Evolutionary conservation across 23 tunicate genomes (phyloP), one percentile per base, ranked within the genome.

Genomic region (Styela plicata): DNA sequence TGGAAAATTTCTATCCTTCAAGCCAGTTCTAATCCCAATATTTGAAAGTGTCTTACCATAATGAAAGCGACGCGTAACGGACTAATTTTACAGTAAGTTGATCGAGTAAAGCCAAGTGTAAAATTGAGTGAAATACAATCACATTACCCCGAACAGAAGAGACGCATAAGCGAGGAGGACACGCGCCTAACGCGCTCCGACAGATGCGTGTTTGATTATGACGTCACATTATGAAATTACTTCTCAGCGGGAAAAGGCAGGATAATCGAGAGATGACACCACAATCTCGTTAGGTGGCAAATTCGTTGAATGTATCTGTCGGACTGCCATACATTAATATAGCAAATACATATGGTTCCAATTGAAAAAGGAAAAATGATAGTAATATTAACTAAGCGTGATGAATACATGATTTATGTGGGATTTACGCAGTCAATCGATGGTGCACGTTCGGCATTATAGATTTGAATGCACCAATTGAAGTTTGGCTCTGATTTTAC

Each of bases 201-300:
- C 71, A 67, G 71, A 67, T 67, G 71, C 71, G 71, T 67, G 71
- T 29, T 67, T 27, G 31, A 67, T 25, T 25, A 67, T 67, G 71
- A 67, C 71, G 71, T 67, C 71, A 67, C 71, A 67, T 67, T 67
- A 67, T 67, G 31, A 67, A 67, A 67, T 67, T 67, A 67, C 24
- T 29, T 25, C 71, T 27, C 71, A 67, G 71, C 71, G 71, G 71
- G 71, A 25, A 29, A 29, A 67, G 2, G 24, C n/a, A 22, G 23
- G 22, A 67, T 67, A 25, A 67, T 29, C 31, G 31, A 0, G 31
- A 29, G 31, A 67, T 67, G 71, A 67, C 71, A 67, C 71, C 71
- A 22, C 30, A 67, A 67, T 67, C 71, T 67, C 71, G 71, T 67
- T 67, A 67, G 30, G 30, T 29, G 31, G 71, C 22, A 1, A 67